These are phyloP conservation scores for Anhinga anhinga DNA, from an alignment of 2,113 vertebrate species.

Conservation along the genomic window DNA sequence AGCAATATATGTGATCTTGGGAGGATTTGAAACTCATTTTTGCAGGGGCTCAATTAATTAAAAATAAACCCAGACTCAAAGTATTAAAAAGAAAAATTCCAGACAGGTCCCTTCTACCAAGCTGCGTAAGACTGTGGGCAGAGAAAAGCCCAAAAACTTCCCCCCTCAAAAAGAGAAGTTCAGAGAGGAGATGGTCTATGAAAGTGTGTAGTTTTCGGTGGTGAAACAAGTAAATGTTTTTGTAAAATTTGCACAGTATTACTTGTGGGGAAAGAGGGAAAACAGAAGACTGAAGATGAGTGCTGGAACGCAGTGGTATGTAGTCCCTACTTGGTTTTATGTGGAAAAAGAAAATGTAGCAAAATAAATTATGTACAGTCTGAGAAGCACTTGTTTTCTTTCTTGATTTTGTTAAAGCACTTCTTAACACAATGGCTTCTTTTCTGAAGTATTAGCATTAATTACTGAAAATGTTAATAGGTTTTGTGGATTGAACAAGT, in stretches of 20 bases:
- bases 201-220: not conserved
- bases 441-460: conserved; percentile 65
- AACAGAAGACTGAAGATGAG: not conserved
- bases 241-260: not conserved
- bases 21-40: not conserved
- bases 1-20: not conserved
- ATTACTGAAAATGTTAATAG: conserved; percentile 62
- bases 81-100: not conserved
- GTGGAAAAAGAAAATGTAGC: not conserved
- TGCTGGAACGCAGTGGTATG: not conserved
- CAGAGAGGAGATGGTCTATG: not conserved
- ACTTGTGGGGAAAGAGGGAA: not conserved
- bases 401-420: conserved; percentile 62
- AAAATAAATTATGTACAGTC: conserved; percentile 30
- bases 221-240: not conserved
- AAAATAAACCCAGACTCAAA: not conserved
- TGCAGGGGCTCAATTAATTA: not conserved
- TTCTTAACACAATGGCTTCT: conserved; percentile 64
- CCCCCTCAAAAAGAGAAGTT: not conserved
- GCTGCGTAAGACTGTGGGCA: not conserved
- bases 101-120: not conserved
- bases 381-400: conserved; percentile 50
- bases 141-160: not conserved
- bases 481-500: conserved; percentile 48
- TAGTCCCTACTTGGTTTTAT: not conserved